phyloP scores from a whole-genome alignment of 2,113 vertebrate species.

The Cygnus buccinator region DNA sequence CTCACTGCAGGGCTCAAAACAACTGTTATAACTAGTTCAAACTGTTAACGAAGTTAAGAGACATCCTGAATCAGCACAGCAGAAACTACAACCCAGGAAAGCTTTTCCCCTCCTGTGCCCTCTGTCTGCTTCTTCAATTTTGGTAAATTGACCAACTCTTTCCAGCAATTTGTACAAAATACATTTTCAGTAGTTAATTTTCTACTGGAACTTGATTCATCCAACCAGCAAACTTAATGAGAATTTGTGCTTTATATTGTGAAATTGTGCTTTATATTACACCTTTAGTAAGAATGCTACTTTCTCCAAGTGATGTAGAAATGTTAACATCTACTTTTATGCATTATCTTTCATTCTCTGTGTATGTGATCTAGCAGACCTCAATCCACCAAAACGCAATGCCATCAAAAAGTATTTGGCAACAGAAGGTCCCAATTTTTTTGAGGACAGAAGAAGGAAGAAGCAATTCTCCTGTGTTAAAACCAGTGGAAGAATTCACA shows the following conservation, averaged over 20 bases:
- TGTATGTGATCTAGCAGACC: not conserved
- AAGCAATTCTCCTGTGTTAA: not conserved
- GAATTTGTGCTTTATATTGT: not conserved
- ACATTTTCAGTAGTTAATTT: constrained; percentile 66
- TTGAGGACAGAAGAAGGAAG: not conserved
- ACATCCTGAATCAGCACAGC: constrained; percentile 77
- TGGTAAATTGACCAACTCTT: constrained; percentile 55
- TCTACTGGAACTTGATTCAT: constrained; percentile 59
- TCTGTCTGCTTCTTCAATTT: not conserved
- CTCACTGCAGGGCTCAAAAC: constrained; percentile 37
- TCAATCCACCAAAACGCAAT: not conserved
- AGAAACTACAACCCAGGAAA: constrained; percentile 62
- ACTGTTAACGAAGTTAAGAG: constrained; percentile 70
- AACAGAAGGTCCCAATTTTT: not conserved
- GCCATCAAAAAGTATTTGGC: not conserved
- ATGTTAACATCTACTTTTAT: not conserved
- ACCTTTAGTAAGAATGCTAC: not conserved
- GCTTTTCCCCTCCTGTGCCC: constrained; percentile 8
- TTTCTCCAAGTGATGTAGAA: not conserved
- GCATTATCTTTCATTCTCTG: not conserved
- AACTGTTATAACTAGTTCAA: constrained; percentile 58
- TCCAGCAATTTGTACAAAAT: constrained; percentile 63
- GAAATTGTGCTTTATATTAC: not conserved
- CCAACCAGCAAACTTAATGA: constrained; percentile 30
- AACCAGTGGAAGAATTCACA: not conserved